Percentiles rank a stretch among this genome's conserved stretches.
phyloP scores from a whole-genome alignment of 2,888 invertebrate species.

The Drosophila setosimentum region DNA sequence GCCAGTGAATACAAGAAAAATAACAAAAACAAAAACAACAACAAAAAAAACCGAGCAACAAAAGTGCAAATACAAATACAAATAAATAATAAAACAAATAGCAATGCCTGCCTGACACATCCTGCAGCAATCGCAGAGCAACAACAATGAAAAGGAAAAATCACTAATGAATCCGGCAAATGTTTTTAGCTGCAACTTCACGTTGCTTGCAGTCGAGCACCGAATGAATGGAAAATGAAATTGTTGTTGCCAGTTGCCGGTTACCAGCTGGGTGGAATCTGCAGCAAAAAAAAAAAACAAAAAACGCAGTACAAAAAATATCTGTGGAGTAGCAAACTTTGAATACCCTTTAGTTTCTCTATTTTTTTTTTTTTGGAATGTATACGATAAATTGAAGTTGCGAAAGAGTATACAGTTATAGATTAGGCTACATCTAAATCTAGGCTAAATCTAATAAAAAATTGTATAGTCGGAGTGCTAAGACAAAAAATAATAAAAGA shows the following conservation, averaged over 20 bases:
- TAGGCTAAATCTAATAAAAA: no score
- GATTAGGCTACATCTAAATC: no score
- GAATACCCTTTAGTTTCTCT: not conserved
- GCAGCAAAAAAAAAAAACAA: not conserved
- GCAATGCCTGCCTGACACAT: slow-evolving; percentile 61
- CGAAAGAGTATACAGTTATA: not conserved
- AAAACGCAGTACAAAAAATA: not conserved
- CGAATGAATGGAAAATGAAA: slow-evolving; percentile 70
- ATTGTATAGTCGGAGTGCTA: rapidly evolving
- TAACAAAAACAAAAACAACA: not conserved
- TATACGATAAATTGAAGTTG: not conserved
- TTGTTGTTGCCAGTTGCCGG: slow-evolving; percentile 59
- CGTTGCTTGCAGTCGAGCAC: slow-evolving; percentile 47
- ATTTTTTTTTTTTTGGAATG: not conserved
- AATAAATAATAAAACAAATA: slow-evolving; percentile 73
- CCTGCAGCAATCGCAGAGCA: slow-evolving; percentile 62
- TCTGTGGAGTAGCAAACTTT: not conserved
- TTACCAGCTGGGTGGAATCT: slow-evolving; percentile 5
- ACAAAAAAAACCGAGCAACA: slow-evolving; percentile 8
- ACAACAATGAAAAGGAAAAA: slow-evolving; percentile 47
- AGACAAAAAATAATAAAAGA: not conserved
- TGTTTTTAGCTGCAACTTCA: slow-evolving; percentile 68
- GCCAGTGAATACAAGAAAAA: slow-evolving; percentile 12
- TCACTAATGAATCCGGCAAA: slow-evolving; percentile 72
- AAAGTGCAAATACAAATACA: slow-evolving; percentile 49